phyloP scores from a whole-genome alignment of 2,797 vertebrate species.

The Bovichtus diacanthus region DNA sequence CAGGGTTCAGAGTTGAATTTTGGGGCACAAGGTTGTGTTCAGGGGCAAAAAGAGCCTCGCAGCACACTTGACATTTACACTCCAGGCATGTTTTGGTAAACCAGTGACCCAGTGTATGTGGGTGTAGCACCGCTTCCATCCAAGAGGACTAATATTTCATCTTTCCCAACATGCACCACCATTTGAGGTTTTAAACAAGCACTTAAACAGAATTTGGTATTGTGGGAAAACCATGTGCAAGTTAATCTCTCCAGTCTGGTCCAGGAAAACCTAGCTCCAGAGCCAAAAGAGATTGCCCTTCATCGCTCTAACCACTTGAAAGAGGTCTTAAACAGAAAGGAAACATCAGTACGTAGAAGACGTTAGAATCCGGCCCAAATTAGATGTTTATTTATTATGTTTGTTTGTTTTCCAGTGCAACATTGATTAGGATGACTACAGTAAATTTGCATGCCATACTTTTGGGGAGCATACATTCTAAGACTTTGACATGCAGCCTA shows the following conservation, averaged over 20 bases:
- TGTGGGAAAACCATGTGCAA: conserved; percentile 73
- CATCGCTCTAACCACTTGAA: conserved; percentile 63
- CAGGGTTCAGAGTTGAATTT: conserved; percentile 63
- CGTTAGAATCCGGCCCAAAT: conserved; percentile 49
- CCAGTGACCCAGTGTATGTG: conserved; percentile 56
- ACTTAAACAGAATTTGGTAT: conserved; percentile 69
- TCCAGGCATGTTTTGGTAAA: conserved; percentile 63
- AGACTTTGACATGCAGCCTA: conserved; percentile 9
- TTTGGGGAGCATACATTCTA: conserved; percentile 5
- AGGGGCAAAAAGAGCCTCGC: conserved; percentile 22
- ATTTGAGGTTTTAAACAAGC: conserved; percentile 71
- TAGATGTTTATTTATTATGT: conserved; percentile 45
- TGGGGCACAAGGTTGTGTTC: conserved; percentile 22
- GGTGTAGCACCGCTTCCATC: conserved; percentile 44
- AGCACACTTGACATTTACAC: conserved; percentile 54
- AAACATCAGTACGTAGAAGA: conserved; percentile 55
- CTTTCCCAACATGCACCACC: conserved; percentile 66
- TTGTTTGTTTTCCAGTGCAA: conserved; percentile 30
- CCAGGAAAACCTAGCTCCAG: conserved; percentile 63
- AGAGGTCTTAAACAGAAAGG: conserved; percentile 56
- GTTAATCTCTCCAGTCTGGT: conserved; percentile 67
- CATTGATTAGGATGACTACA: conserved; percentile 45
- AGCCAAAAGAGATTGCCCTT: conserved; percentile 71
- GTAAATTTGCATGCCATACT: conserved; percentile 5
- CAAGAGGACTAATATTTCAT: conserved; percentile 62